Conservation (phyloP, 64 coral and sea anemone species). For the Exaiptasia diaphana region DNA sequence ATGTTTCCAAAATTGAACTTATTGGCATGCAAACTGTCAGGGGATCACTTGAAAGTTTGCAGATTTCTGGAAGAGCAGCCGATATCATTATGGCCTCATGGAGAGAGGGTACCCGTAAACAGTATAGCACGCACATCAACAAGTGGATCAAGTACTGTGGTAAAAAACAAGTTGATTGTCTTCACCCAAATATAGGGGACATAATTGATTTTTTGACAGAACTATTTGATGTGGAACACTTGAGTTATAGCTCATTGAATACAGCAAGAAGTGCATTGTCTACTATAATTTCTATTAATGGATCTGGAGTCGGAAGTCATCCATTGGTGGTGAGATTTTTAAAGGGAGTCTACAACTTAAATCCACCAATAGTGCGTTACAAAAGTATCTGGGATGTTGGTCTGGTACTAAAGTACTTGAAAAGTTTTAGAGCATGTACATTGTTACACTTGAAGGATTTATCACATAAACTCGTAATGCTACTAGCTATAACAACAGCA, state of each 20-base stretch:
- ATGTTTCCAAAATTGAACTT: slow-evolving; percentile 3
- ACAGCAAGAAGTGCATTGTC: slow-evolving; percentile 22
- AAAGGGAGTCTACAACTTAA: slow-evolving; percentile 23
- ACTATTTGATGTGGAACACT: slow-evolving; percentile 25
- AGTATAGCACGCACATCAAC: slow-evolving; percentile 12
- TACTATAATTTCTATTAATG: slow-evolving; percentile 4
- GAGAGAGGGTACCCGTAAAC: background rate
- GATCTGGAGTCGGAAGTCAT: slow-evolving; percentile 1
- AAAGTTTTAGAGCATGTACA: background rate
- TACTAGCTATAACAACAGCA: slow-evolving; percentile 33
- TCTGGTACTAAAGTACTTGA: background rate
- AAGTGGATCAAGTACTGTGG: slow-evolving; percentile 12
- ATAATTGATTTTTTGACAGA: slow-evolving; percentile 21
- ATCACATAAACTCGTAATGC: slow-evolving; percentile 28
- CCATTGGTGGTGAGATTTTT: slow-evolving; percentile 41
- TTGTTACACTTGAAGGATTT: slow-evolving; percentile 3
- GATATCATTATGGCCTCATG: slow-evolving; percentile 50
- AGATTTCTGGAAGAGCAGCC: background rate
- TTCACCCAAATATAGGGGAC: background rate
- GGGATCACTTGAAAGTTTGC: background rate
- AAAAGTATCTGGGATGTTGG: slow-evolving; percentile 11
- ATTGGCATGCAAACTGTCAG: slow-evolving; percentile 36
- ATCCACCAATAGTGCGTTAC: slow-evolving; percentile 16
- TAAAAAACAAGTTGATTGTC: slow-evolving; percentile 2
- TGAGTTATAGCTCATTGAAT: slow-evolving; percentile 23